A percentile compares a stretch with the other conserved stretches of the same genome.
Conservation (phyloP, 1,140 invertebrate genomes). For the Lordiphosa stackelbergi region DNA sequence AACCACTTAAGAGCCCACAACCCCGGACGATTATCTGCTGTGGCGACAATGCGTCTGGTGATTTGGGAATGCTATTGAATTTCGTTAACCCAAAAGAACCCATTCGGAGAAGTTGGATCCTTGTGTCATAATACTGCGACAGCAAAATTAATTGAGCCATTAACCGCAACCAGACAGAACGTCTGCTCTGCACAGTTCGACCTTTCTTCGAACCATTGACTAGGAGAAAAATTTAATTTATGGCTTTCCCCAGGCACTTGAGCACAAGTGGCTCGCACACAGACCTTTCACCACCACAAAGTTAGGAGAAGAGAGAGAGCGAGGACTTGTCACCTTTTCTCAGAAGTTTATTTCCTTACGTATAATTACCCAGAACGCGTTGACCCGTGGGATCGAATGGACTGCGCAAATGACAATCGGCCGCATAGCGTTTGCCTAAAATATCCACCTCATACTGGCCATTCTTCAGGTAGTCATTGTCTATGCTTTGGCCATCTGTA, state of each 20-base stretch:
- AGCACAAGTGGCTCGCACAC: conserved; percentile 8
- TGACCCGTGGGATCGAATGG: conserved; percentile 87
- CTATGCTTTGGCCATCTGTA: conserved; percentile 74
- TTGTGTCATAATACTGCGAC: conserved; percentile 63
- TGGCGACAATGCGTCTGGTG: conserved; percentile 53
- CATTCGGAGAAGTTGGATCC: conserved; percentile 38
- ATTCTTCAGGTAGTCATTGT: conserved; percentile 84
- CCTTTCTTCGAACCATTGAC: conserved; percentile 42
- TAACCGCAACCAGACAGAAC: conserved; percentile 52
- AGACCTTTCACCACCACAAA: conserved; percentile 43
- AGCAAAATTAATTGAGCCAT: conserved; percentile 65
- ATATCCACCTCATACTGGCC: conserved; percentile 89
- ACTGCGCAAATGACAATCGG: conserved; percentile 83
- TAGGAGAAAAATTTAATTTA: conserved; percentile 32
- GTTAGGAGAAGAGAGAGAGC: too few relatives aligned
- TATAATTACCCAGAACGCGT: conserved; percentile 69
- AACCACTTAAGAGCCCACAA: conserved; percentile 16
- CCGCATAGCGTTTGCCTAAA: conserved; percentile 84
- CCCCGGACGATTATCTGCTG: too few relatives aligned
- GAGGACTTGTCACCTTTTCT: conserved; percentile 23
- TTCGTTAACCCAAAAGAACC: conserved; percentile 17
- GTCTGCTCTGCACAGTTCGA: conserved; percentile 8
- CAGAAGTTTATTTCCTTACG: conserved; percentile 33
- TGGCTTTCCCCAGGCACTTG: conserved; percentile 43
- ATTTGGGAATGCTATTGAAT: conserved; percentile 34